Evolutionary conservation across 1,140 invertebrate species (phyloP).

Genomic region (Sitophilus oryzae): DNA sequence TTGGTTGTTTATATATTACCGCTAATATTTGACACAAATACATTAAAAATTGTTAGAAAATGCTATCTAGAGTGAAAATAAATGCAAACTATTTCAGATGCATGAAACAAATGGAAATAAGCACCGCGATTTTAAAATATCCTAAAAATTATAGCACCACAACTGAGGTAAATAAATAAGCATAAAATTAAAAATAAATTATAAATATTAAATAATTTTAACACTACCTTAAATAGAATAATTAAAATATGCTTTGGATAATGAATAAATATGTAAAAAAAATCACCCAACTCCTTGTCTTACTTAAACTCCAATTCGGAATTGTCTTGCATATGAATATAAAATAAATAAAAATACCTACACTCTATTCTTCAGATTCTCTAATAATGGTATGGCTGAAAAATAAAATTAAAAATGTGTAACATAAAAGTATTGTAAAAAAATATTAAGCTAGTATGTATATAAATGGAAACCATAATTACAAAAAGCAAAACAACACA

Average conservation of each 20-base stretch:
- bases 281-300: not conserved
- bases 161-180: not conserved
- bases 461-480: not conserved
- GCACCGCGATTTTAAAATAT: not conserved
- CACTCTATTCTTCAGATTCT: slow-evolving; percentile 1
- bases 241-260: not conserved
- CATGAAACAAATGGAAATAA: not conserved
- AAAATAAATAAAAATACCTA: not conserved
- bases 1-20: slow-evolving; percentile 4
- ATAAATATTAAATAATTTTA: too few relatives aligned
- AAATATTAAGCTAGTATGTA: not conserved
- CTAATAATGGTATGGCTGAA: slow-evolving; percentile 16
- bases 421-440: slow-evolving; percentile 1
- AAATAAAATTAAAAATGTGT: slow-evolving; percentile 10
- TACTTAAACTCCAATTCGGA: not conserved
- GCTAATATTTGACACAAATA: slow-evolving; percentile 6
- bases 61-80: slow-evolving; percentile 2
- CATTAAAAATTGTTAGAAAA: slow-evolving; percentile 4
- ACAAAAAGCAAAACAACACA: not conserved
- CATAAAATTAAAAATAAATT: too few relatives aligned
- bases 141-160: not conserved
- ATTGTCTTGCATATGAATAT: not conserved
- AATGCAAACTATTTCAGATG: not conserved
- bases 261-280: not conserved
- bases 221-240: too few relatives aligned